Conservation (phyloP, 2,888 invertebrate genomes). For the Mythimna pallens region DNA sequence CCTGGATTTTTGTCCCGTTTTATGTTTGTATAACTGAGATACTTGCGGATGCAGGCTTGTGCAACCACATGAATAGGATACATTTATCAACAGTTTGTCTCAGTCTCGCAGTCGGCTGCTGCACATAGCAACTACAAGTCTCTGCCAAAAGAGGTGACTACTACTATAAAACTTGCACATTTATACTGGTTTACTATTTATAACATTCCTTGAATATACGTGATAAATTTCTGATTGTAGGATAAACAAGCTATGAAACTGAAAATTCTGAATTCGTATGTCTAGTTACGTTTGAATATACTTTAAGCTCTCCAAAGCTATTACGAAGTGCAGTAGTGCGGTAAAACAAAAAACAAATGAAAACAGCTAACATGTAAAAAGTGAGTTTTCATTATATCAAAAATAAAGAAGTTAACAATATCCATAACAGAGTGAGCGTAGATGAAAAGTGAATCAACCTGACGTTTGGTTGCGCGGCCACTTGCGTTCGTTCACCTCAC, state of each 20-base stretch:
- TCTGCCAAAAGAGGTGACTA: background rate
- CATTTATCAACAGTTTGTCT: slow-evolving; percentile 25
- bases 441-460: slow-evolving; percentile 91
- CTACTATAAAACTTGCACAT: background rate
- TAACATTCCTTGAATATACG: background rate
- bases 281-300: background rate
- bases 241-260: too few relatives aligned
- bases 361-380: slow-evolving; percentile 67
- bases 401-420: slow-evolving; percentile 76
- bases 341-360: slow-evolving; percentile 51
- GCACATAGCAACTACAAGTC: slow-evolving; percentile 21
- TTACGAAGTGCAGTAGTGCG: slow-evolving; percentile 30
- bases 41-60: background rate
- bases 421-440: slow-evolving; percentile 82
- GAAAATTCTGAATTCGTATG: background rate
- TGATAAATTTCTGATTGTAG: background rate
- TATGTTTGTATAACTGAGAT: background rate
- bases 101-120: slow-evolving; percentile 4
- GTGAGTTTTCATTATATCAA: slow-evolving; percentile 79
- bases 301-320: slow-evolving; percentile 1
- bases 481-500: slow-evolving; percentile 89
- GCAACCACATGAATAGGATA: slow-evolving; percentile 1
- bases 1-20: background rate
- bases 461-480: slow-evolving; percentile 88
- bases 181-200: background rate